These are phyloP conservation scores for Aspiorhynchus laticeps DNA, from an alignment of 2,113 vertebrate genomes.

Conservation along the genomic window DNA sequence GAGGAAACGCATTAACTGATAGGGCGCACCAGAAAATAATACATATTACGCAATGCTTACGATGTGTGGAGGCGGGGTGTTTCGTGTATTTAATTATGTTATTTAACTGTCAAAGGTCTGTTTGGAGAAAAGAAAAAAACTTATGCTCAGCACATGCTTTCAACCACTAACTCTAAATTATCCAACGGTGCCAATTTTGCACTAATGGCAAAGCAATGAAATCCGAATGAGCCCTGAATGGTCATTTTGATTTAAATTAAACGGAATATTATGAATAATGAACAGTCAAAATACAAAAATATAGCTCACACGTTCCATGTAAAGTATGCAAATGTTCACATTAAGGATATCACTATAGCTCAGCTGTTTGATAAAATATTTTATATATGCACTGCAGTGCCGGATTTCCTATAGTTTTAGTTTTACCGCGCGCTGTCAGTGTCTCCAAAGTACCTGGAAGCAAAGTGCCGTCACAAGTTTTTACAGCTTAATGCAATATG, in stretches of 20 bases:
- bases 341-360: background rate
- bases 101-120: background rate
- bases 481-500: background rate
- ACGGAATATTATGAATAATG: background rate
- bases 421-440: background rate
- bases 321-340: background rate
- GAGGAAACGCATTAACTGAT: conserved; percentile 1
- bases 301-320: background rate
- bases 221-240: background rate
- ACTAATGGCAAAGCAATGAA: background rate
- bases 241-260: background rate
- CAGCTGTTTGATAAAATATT: background rate
- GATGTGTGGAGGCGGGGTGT: background rate
- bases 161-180: background rate
- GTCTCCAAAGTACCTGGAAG: background rate
- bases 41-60: conserved; percentile 42
- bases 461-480: background rate
- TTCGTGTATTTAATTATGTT: conserved; percentile 21
- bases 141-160: background rate
- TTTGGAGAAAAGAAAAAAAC: background rate
- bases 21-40: background rate
- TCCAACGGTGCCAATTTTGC: background rate
- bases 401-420: background rate
- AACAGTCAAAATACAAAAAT: background rate
- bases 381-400: background rate